Conservation (phyloP, 1,140 invertebrate genomes). For the Anastrepha ludens region DNA sequence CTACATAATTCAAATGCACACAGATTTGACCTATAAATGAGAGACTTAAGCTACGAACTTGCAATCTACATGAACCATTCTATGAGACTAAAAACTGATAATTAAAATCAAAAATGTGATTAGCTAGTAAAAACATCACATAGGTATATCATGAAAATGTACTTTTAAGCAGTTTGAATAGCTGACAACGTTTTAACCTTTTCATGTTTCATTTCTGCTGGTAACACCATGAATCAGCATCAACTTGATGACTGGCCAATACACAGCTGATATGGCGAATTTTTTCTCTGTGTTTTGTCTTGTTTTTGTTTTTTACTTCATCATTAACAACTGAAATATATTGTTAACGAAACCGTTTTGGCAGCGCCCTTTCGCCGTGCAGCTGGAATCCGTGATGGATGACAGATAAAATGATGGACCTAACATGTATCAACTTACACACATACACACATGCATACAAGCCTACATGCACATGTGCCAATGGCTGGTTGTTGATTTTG, state of each 20-base stretch:
- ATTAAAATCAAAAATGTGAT: no score
- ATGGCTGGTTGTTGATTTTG: neutral
- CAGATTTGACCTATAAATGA: neutral
- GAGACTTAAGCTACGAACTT: slow-evolving; percentile 9
- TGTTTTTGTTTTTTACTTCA: neutral
- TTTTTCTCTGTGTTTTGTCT: neutral
- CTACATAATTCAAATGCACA: no score
- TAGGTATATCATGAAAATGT: neutral
- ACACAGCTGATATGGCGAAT: neutral
- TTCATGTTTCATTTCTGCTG: neutral
- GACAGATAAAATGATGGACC: slow-evolving; percentile 45
- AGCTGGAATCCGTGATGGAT: slow-evolving; percentile 1
- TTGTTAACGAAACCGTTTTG: slow-evolving; percentile 8
- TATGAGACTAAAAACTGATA: neutral
- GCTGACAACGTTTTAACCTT: neutral
- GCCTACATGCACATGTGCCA: neutral
- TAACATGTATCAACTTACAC: neutral
- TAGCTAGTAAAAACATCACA: no score
- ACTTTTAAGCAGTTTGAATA: neutral
- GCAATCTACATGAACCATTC: neutral
- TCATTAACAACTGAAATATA: neutral
- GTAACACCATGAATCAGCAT: neutral
- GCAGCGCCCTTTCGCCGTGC: neutral
- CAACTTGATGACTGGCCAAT: neutral
- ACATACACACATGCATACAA: neutral